phyloP scores from a whole-genome alignment of 2,797 vertebrate genomes.

The Chiroxiphia lanceolata region DNA sequence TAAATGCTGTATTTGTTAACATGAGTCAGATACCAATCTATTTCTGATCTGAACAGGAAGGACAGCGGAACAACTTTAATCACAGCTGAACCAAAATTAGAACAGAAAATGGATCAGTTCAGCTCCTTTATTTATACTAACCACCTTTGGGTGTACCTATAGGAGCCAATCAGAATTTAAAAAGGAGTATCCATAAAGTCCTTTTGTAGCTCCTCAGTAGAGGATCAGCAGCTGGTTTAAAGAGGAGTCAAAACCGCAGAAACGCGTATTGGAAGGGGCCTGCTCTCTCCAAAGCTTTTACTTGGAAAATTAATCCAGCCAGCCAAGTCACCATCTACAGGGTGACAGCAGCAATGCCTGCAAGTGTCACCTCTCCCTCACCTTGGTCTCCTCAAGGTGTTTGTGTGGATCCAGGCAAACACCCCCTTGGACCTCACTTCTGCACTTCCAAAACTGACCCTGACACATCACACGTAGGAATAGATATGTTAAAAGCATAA shows the following conservation, averaged over 20 bases:
- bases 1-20: constrained; percentile 47
- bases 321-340: background rate
- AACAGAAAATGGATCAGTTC: constrained; percentile 50
- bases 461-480: background rate
- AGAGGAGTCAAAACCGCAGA: background rate
- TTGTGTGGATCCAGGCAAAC: background rate
- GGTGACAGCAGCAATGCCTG: background rate
- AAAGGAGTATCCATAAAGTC: background rate
- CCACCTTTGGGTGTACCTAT: background rate
- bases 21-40: constrained; percentile 62
- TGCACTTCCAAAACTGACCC: background rate
- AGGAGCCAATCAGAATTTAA: background rate
- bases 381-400: background rate
- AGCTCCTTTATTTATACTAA: constrained; percentile 29
- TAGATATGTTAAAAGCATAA: background rate
- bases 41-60: constrained; percentile 61
- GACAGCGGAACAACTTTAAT: constrained; percentile 41
- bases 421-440: background rate
- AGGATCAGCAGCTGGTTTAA: background rate
- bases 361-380: background rate
- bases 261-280: background rate
- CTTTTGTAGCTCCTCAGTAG: background rate
- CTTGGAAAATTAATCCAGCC: background rate
- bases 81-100: constrained; percentile 60
- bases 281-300: background rate